Conservation (phyloP, 2,113 vertebrate genomes). For the Deroptyus accipitrinus region DNA sequence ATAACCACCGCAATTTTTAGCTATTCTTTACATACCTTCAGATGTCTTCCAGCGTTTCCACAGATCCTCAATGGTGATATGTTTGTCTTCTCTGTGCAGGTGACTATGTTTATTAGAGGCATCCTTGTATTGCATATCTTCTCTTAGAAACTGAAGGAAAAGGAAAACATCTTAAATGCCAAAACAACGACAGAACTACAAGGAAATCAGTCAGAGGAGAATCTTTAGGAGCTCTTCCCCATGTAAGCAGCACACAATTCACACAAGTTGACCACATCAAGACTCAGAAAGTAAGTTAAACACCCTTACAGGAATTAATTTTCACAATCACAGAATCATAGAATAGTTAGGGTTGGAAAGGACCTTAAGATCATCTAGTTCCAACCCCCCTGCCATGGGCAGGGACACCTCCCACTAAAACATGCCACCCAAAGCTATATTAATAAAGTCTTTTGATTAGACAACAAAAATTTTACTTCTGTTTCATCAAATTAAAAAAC, state of each 20-base stretch:
- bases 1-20: not conserved
- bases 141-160: constrained; percentile 89
- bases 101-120: constrained; percentile 94
- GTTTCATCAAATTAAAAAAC: not conserved
- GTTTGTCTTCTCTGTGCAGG: constrained; percentile 95
- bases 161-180: not conserved
- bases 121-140: constrained; percentile 98
- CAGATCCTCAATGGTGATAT: constrained; percentile 96
- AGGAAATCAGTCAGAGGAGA: not conserved
- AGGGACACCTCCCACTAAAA: no score
- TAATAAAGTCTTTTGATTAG: not conserved
- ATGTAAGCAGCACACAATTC: not conserved
- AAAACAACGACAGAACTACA: not conserved
- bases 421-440: not conserved
- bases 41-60: constrained; percentile 96
- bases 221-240: not conserved
- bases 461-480: not conserved
- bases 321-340: not conserved
- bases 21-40: constrained; percentile 81
- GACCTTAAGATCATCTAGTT: no score
- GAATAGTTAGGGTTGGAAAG: no score
- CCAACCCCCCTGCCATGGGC: no score
- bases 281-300: not conserved
- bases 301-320: not conserved
- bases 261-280: not conserved